Evolutionary conservation across 2,113 vertebrate genomes (phyloP).

Genomic region (Tachycineta bicolor): DNA sequence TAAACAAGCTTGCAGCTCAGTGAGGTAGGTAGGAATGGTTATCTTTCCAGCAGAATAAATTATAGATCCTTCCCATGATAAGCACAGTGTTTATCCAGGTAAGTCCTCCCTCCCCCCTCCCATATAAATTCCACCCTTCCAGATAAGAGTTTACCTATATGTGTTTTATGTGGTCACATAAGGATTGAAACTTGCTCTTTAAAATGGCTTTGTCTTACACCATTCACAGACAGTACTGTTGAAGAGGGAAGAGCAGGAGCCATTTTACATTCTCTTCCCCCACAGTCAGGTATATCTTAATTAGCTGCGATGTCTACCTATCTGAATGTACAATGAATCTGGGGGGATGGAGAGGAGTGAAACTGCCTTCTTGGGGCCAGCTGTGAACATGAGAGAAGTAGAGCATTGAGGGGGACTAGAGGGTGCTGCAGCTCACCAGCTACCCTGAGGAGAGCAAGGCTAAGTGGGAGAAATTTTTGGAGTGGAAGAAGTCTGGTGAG

Average conservation of each 20-base stretch:
- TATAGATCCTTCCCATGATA: constrained; percentile 31
- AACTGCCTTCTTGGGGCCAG: background rate
- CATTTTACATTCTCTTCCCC: background rate
- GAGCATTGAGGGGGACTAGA: background rate
- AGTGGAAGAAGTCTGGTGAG: background rate
- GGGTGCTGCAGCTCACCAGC: background rate
- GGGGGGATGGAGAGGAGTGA: background rate
- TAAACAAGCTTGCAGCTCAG: constrained; percentile 16
- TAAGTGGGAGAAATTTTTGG: background rate
- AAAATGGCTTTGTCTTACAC: background rate
- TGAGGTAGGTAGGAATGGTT: constrained; percentile 35
- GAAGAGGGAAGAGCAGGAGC: background rate
- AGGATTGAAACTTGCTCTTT: background rate
- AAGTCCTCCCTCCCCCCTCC: background rate
- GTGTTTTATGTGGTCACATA: constrained; percentile 15
- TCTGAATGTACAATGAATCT: background rate
- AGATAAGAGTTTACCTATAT: constrained; percentile 38
- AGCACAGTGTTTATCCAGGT: background rate
- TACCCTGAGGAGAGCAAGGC: rapidly evolving
- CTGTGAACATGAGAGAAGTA: background rate
- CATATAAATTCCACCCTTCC: constrained; percentile 34
- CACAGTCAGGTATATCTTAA: background rate
- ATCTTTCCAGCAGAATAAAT: constrained; percentile 45
- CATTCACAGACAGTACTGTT: background rate
- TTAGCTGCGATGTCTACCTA: background rate